phyloP scores from a whole-genome alignment of 2,888 invertebrate species.

The Bhutanitis thaidina region DNA sequence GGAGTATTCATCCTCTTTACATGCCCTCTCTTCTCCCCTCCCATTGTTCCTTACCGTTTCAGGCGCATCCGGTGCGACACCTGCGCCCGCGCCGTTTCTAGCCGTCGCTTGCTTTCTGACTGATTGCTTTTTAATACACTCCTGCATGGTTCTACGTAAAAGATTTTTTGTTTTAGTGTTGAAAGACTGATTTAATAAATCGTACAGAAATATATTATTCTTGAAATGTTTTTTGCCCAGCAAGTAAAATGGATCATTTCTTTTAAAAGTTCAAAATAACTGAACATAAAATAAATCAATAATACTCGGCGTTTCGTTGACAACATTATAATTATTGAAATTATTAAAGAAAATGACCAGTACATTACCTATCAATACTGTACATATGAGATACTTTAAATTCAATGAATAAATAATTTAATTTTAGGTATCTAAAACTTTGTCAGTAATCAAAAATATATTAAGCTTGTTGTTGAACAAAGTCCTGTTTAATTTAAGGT shows the following conservation, averaged over 20 bases:
- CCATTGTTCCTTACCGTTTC: constrained; percentile 41
- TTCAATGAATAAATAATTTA: too few species aligned
- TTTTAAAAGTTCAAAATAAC: too few species aligned
- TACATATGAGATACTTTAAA: too few species aligned
- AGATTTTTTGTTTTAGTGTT: constrained; percentile 54
- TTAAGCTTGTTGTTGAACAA: too few species aligned
- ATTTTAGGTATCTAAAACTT: too few species aligned
- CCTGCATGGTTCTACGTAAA: constrained; percentile 53
- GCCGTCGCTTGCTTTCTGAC: constrained; percentile 31
- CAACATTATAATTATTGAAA: too few species aligned
- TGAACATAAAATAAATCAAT: too few species aligned
- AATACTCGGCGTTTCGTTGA: too few species aligned
- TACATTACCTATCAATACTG: too few species aligned
- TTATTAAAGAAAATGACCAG: too few species aligned
- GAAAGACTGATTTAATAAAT: constrained; percentile 48
- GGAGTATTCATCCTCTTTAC: constrained; percentile 42
- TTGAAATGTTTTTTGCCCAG: neutral
- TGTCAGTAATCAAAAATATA: too few species aligned
- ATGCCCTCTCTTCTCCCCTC: constrained; percentile 12
- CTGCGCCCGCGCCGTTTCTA: constrained; percentile 60
- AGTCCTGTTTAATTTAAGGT: too few species aligned
- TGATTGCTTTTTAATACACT: constrained; percentile 73
- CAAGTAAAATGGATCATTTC: neutral
- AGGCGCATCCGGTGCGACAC: constrained; percentile 72
- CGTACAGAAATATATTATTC: constrained; percentile 23